Conservation (phyloP, 2,797 vertebrate species). For the Pygocentrus nattereri region DNA sequence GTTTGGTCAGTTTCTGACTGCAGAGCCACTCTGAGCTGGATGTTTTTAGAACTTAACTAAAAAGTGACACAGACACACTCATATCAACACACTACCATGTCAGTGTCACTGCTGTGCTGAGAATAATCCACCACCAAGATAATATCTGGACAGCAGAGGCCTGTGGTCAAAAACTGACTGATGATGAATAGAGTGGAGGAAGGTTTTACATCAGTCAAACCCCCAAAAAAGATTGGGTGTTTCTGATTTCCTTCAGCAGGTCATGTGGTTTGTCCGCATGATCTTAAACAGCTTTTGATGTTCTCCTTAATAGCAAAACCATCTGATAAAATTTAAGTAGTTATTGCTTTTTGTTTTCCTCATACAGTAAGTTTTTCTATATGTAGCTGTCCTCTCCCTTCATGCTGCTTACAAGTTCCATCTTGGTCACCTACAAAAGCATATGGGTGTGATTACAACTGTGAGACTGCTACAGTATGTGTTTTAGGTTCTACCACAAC, state of each 20-base stretch:
- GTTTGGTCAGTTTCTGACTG: too few species aligned
- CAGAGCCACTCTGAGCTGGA: too few species aligned
- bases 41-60: too few species aligned
- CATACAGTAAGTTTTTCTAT: not conserved
- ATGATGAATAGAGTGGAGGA: too few species aligned
- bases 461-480: not conserved
- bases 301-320: not conserved
- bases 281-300: not conserved
- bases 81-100: too few species aligned
- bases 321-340: not conserved
- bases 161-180: too few species aligned
- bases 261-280: not conserved
- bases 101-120: too few species aligned
- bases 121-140: too few species aligned
- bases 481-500: not conserved
- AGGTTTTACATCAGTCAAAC: not conserved
- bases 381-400: not conserved
- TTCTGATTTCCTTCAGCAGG: not conserved
- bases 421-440: not conserved
- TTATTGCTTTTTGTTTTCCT: not conserved
- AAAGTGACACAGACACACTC: too few species aligned
- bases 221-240: not conserved
- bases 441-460: not conserved
- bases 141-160: too few species aligned
- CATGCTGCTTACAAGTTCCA: not conserved